phyloP scores from a whole-genome alignment of 2,113 vertebrate genomes.

The Ammodytes dubius region DNA sequence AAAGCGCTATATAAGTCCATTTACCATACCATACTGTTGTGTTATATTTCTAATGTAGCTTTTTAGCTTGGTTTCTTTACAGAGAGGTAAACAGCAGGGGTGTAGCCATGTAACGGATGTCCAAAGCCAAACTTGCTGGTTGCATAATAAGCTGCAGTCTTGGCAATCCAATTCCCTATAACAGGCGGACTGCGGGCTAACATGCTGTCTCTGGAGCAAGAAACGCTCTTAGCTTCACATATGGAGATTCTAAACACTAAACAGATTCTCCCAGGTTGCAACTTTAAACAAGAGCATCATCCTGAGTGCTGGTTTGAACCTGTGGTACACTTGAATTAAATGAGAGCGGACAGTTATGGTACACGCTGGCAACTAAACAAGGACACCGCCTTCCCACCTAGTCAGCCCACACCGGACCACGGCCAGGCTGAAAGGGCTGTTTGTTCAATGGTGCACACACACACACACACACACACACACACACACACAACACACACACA shows the following conservation, averaged over 20 bases:
- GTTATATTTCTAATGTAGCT: neutral
- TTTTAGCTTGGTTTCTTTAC: neutral
- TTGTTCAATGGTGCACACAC: neutral
- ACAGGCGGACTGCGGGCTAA: neutral
- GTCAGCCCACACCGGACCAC: slow-evolving; percentile 59
- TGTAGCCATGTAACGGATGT: neutral
- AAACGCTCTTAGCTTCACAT: neutral
- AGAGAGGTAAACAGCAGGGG: neutral
- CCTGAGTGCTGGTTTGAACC: slow-evolving; percentile 27
- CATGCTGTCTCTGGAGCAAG: neutral
- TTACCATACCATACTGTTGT: no score
- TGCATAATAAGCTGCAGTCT: slow-evolving; percentile 30
- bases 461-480: slow-evolving; percentile 16
- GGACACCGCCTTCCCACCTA: slow-evolving; percentile 59
- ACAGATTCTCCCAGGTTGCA: slow-evolving; percentile 12
- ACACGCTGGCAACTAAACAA: slow-evolving; percentile 54
- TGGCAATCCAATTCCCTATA: slow-evolving; percentile 1
- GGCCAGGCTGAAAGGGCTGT: slow-evolving; percentile 48
- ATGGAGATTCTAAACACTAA: neutral
- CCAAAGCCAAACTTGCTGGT: neutral
- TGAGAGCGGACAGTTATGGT: slow-evolving; percentile 1
- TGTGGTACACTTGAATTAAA: slow-evolving; percentile 49
- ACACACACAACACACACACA: slow-evolving; percentile 26
- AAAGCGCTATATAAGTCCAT: no score
- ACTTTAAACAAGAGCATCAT: slow-evolving; percentile 19